These are phyloP conservation scores for Apostichopus californicus DNA, from an alignment of 35 echinoderm and acorn worm genomes.

Conservation along the genomic window DNA sequence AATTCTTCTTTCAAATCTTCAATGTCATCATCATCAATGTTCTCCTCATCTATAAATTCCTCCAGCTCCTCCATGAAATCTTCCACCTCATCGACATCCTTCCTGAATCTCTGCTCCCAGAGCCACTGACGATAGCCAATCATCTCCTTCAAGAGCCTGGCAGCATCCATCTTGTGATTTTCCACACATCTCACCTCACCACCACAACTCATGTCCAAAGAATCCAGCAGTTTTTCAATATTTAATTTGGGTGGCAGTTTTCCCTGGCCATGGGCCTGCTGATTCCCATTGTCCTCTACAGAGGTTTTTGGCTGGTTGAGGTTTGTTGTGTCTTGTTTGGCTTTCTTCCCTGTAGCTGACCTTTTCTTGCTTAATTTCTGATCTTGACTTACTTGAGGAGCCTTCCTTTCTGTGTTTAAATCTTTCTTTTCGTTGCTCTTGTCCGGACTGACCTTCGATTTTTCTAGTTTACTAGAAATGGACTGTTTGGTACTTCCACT, in stretches of 20 bases:
- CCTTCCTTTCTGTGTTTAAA: neutral
- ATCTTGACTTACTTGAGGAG: neutral
- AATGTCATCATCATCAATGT: slow-evolving; percentile 69
- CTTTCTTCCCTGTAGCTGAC: neutral
- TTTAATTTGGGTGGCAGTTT: slow-evolving; percentile 9
- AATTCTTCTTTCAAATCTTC: slow-evolving; percentile 91
- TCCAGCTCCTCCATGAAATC: slow-evolving; percentile 85
- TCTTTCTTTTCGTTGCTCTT: neutral
- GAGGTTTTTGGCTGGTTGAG: neutral
- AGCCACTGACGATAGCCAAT: slow-evolving; percentile 80
- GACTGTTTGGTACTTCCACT: neutral
- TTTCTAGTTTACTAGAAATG: neutral
- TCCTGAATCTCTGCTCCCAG: slow-evolving; percentile 63
- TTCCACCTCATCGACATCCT: slow-evolving; percentile 70
- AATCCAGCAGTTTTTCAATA: slow-evolving; percentile 67
- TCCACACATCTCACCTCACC: slow-evolving; percentile 71
- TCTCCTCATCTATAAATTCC: slow-evolving; percentile 79
- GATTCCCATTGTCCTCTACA: neutral
- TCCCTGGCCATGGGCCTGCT: neutral
- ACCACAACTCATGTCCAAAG: slow-evolving; percentile 74
- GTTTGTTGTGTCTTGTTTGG: neutral
- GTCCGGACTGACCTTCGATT: neutral
- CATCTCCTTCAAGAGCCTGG: slow-evolving; percentile 75
- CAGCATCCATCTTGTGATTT: slow-evolving; percentile 73
- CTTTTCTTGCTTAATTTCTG: neutral